phyloP scores from a whole-genome alignment of 2,797 vertebrate species.

The Coendou prehensilis region DNA sequence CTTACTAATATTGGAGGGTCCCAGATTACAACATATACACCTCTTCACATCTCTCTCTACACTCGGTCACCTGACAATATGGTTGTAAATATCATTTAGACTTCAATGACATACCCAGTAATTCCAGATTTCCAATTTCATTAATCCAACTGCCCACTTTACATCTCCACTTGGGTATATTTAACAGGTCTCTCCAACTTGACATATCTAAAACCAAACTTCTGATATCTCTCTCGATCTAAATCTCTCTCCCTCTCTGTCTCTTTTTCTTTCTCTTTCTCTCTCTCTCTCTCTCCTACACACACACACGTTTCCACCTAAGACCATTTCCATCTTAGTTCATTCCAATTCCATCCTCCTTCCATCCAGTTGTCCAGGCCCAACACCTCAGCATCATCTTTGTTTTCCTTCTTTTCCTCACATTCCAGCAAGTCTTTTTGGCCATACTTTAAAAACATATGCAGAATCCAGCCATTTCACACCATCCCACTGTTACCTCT shows the following conservation, averaged over 20 bases:
- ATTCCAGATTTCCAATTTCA: neutral
- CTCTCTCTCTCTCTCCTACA: neutral
- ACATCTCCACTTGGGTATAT: neutral
- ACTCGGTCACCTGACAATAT: neutral
- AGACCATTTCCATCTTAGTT: neutral
- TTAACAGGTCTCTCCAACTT: neutral
- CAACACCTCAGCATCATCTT: neutral
- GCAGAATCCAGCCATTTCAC: neutral
- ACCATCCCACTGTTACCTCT: neutral
- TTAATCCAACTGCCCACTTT: neutral
- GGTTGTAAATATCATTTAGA: neutral
- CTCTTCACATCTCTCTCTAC: neutral
- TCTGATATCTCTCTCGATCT: neutral
- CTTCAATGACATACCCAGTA: neutral
- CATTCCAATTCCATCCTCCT: neutral
- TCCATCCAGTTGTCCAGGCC: neutral
- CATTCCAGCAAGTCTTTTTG: neutral
- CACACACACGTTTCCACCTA: neutral
- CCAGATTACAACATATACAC: neutral
- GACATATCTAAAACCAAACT: neutral
- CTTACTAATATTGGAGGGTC: neutral
- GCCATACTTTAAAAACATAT: neutral
- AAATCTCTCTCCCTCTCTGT: neutral
- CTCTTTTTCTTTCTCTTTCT: too few species aligned
- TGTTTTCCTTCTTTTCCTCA: neutral